Base-by-base conservation (phyloP, 92 coral and sea anemone genomes). In the Porites evermanni region DNA sequence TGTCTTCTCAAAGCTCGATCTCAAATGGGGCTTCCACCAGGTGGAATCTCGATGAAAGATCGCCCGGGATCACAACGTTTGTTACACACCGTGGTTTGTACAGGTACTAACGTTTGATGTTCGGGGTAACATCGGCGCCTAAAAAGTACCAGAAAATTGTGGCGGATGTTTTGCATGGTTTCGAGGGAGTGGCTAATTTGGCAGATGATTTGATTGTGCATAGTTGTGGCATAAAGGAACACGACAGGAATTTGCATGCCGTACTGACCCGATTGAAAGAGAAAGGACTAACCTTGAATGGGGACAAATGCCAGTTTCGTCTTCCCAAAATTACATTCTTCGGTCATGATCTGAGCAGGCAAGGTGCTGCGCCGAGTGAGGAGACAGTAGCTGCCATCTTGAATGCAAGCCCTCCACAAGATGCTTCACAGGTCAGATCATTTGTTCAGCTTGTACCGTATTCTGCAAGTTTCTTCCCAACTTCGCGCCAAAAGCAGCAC, bases 231-330 rank as follows among this genome's bases (percentile, higher is more conserved):
- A 13, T 83, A 70, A 66, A 85, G 16, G 87, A 79, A 63, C 89
- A 89, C 63, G 87, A 80, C 68, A 68, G 53, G 74, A 86, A 86
- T 80, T 90, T 32, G 38, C 3, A 32, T 32, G 38, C 38, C 3
- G 38, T 32, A 32, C 38, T 32, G 38, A 32, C 2, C 38, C 3
- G 38, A 32, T 32, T 32, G 38, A 32, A 32, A 32, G 29, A 75
- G 75, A 32, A 12, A 73, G 85, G 87, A 52, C 51, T 90, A 51
- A 90, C 93, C 8, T 60, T 90, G 38, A 79, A 89, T 73, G 86
- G 74, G 7, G 77, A 75, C 9, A 89, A 89, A 63, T 89, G 89
- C 70, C 93, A 90, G 78, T 90, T 90, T 78, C 75, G 90, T 20
- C 79, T 75, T 63, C 89, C 86, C 59, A 84, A 89, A 75, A 21